phyloP scores from a whole-genome alignment of 2,113 vertebrate species.

The Malaclemys terrapin region DNA sequence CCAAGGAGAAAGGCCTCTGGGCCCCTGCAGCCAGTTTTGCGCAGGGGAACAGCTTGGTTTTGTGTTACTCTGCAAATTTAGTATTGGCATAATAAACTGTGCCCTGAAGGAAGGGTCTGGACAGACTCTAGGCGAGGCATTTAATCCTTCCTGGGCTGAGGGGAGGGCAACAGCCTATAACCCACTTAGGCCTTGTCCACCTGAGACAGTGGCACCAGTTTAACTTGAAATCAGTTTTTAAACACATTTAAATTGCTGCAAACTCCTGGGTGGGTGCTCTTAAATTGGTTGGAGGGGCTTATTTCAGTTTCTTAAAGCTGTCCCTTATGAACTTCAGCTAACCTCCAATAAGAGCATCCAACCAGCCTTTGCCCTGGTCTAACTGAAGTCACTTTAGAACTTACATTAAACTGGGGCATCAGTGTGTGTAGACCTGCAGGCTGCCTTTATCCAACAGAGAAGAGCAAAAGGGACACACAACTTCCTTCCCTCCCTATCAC shows the following conservation, averaged over 20 bases:
- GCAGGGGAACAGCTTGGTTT: neutral
- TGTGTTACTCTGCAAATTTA: neutral
- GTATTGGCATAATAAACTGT: neutral
- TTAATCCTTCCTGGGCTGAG: neutral
- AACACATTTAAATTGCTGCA: neutral
- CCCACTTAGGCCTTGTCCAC: neutral
- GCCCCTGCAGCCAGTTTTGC: neutral
- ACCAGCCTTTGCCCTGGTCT: neutral
- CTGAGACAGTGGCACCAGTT: neutral
- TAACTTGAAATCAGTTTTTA: neutral
- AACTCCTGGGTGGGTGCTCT: neutral
- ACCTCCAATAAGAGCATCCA: neutral
- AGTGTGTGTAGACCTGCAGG: neutral
- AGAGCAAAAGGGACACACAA: neutral
- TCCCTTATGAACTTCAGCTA: too few species aligned
- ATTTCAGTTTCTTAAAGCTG: neutral
- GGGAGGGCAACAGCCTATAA: neutral
- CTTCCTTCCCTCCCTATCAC: neutral
- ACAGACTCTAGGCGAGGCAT: neutral
- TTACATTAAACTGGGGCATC: neutral
- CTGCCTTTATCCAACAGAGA: neutral
- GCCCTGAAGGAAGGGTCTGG: neutral
- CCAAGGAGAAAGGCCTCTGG: neutral
- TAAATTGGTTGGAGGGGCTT: neutral
- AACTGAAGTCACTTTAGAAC: neutral